A percentile compares a stretch with the other conserved stretches of the same genome.
phyloP scores from a whole-genome alignment of 2,888 invertebrate genomes.

The Hydrotaea cyrtoneurina region DNA sequence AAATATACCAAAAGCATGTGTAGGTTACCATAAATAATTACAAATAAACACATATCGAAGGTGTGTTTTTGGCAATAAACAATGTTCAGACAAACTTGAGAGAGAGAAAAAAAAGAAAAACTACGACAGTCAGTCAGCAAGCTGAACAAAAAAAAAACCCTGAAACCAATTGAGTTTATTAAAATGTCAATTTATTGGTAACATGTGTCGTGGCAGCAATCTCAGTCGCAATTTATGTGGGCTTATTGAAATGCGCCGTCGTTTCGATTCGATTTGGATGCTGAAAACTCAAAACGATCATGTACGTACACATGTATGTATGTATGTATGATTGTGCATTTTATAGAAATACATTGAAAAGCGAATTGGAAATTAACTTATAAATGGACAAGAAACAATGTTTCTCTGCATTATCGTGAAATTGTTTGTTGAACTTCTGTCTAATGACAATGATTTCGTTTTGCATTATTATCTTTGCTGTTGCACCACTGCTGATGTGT shows the following conservation, averaged over 20 bases:
- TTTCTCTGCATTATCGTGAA: constrained; percentile 20
- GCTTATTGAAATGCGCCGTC: constrained; percentile 52
- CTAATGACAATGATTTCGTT: constrained; percentile 60
- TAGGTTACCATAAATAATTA: constrained; percentile 24
- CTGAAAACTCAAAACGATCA: background rate
- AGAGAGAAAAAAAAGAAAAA: background rate
- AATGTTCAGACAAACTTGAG: background rate
- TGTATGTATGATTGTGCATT: background rate
- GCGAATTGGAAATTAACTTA: constrained; percentile 24
- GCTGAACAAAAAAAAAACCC: constrained; percentile 44
- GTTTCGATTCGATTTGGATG: background rate
- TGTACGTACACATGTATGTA: too few relatives aligned
- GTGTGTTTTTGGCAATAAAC: constrained; percentile 53
- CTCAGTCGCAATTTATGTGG: constrained; percentile 61
- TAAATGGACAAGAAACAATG: background rate
- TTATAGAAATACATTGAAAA: background rate
- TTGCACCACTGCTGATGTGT: too few relatives aligned
- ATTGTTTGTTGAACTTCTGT: constrained; percentile 57
- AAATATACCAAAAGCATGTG: background rate
- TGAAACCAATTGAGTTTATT: constrained; percentile 64
- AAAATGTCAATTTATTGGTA: constrained; percentile 66
- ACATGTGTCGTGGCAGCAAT: constrained; percentile 38
- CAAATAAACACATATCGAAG: constrained; percentile 49
- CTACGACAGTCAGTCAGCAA: constrained; percentile 15
- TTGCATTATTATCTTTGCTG: constrained; percentile 38